These are phyloP conservation scores for Bombus pascuorum DNA, from an alignment of 1,140 invertebrate genomes.

Conservation along the genomic window DNA sequence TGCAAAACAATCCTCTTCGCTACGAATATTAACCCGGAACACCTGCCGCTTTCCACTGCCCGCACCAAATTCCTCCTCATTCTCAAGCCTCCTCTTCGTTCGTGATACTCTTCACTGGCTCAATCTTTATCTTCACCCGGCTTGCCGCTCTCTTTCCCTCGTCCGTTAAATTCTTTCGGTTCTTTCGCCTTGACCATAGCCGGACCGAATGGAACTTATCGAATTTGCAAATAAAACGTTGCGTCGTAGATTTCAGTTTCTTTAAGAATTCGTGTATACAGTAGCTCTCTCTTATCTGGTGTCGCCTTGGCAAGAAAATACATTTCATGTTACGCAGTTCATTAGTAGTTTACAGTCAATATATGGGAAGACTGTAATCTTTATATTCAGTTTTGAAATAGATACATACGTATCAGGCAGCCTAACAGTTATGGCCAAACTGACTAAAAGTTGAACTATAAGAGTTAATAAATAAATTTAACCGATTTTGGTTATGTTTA, in stretches of 20 bases:
- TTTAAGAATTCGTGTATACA: neutral
- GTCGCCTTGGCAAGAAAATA: neutral
- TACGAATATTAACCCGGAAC: constrained; percentile 57
- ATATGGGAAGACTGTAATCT: too few relatives aligned
- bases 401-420: too few relatives aligned
- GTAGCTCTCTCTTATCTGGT: neutral
- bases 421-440: too few relatives aligned
- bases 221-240: neutral
- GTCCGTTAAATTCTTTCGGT: neutral
- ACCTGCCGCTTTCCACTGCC: constrained; percentile 47
- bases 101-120: neutral
- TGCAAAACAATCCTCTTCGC: constrained; percentile 55
- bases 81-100: neutral
- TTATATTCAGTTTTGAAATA: too few relatives aligned
- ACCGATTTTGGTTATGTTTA: too few relatives aligned
- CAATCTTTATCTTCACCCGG: neutral
- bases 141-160: neutral
- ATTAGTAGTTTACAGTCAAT: neutral
- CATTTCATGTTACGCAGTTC: neutral
- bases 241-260: neutral
- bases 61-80: neutral
- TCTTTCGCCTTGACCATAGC: neutral
- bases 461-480: too few relatives aligned
- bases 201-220: too few relatives aligned
- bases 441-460: too few relatives aligned